Conservation (phyloP, 2,113 vertebrate species). For the Megaceryle maxima region DNA sequence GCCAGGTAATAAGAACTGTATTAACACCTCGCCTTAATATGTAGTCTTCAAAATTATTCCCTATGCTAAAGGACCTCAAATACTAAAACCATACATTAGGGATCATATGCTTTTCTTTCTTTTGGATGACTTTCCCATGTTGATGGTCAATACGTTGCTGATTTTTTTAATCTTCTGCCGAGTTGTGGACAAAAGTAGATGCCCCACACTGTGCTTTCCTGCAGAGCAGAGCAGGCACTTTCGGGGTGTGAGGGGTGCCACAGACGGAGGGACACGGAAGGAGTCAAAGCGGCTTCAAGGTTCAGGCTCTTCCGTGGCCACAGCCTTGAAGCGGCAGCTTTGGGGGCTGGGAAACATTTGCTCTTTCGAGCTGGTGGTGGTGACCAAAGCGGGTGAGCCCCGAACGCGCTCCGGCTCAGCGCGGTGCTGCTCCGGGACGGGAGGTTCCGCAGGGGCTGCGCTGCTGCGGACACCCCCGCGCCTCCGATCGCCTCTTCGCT, state of each 20-base stretch:
- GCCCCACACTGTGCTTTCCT: too few species aligned
- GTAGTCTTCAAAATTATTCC: background rate
- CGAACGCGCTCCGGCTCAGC: background rate
- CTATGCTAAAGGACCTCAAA: background rate
- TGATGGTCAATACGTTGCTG: background rate
- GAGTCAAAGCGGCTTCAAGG: background rate
- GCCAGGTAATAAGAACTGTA: background rate
- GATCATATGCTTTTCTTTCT: accelerated
- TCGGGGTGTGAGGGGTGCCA: too few species aligned
- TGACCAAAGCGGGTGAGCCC: background rate
- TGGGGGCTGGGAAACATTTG: background rate
- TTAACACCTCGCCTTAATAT: background rate
- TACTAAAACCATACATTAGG: background rate
- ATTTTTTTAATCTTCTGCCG: too few species aligned
- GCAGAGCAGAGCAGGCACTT: background rate
- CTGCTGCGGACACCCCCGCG: background rate
- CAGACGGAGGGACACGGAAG: background rate
- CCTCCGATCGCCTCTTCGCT: background rate
- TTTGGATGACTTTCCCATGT: background rate
- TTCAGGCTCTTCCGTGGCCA: background rate
- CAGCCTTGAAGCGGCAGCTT: background rate
- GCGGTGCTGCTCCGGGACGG: background rate
- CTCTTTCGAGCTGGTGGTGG: background rate
- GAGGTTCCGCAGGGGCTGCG: accelerated
- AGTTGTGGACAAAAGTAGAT: too few species aligned